Base-by-base conservation (phyloP, 2,113 vertebrate genomes). In the Ammodytes marinus region DNA sequence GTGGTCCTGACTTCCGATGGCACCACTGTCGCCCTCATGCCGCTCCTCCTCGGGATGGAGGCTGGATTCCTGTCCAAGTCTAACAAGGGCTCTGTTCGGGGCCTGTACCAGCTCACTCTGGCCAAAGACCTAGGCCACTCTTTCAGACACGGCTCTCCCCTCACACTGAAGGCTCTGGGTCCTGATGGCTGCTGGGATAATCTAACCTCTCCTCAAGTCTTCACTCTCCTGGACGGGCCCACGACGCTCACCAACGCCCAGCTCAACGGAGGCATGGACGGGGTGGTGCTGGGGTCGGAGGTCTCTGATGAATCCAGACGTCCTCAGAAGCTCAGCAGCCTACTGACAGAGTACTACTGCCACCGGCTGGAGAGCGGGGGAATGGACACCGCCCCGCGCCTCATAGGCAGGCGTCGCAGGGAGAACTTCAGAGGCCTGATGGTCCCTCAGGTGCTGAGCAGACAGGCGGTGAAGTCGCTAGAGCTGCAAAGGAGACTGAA, bases 251-350 rank as follows among this genome's bases (percentile, higher is more conserved):
- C 96, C 0, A 86, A 94, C 0, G 95, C 96, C 15, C 60, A 96
- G 17, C 84, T 97, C 86, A 96, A 96, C 0, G 97, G 97, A 2
- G 97, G 94, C 3, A 95, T 99, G 94, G 97, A 99, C 0, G 97
- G 97, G 1, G 47, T 87, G n/a, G 37, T 98, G 46, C 74, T 99
- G 8, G 96, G 96, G 4, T 40, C 69, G 35, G 88, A 65, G 5
- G 37, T 96, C n/a, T 93, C 92, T 5, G 3, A 43, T 14, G 68
- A 42, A 39, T 35, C 0, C 35, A 17, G 60, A 2, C 14, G 39
- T 8, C 47, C 40, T 2, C 35, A 58, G 11, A 82, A 70, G 1
- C 86, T 97, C 2, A 95, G 95, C 54, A 19, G 35, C 5, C 82
- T 98, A 15, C 91, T 98, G 55, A 87, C 70, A 0, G 73, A 82